Evolutionary conservation across 2,797 vertebrate species (phyloP), one percentile per base, ranked within the genome.

Genomic region (Muscicapa comitata): DNA sequence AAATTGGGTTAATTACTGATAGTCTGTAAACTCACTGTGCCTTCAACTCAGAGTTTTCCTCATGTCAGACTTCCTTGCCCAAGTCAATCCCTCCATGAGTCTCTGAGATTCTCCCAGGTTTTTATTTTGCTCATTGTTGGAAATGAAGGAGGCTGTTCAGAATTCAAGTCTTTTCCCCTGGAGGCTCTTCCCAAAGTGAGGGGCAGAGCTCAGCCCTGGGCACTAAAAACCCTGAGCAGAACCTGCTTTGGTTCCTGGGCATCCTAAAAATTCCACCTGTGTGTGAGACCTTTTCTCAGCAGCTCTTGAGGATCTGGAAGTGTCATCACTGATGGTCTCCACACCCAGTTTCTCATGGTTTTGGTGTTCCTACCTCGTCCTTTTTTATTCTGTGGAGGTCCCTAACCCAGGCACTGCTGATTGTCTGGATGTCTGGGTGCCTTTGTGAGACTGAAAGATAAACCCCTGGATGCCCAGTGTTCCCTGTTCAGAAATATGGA

Each of bases 1-100:
- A 63, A 94, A 91, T 91, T 76, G 82, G 63, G 91, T 94, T 95
- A 86, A 96, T 95, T 86, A 90, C 76, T 84, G 85, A 70, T 71
- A 73, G 70, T 75, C 94, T 88, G 82, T 21, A 81, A 94, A 29
- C 58, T 45, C 70, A 48, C 59, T 65, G 82, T 78, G 70, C 53
- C 76, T 76, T 29, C 33, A 53, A 28, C 66, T 9, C 21, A 47
- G 59, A 75, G 65, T 19, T 83, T 40, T 90, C 77, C 62, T 59
- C 33, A 2, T 31, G n/a, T 15, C 57, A 51, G 43, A 7, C 45
- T 66, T 38, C 13, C 58, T 47, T 80, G 58, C 72, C 45, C 31
- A 28, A 85, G 20, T 33, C 71, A 53, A 29, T 57, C 25, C 29
- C 67, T 61, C 63, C 37, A 57, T 62, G 68, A 77, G 42, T 11